A percentile compares a stretch with the other conserved stretches of the same genome.
Evolutionary conservation across 2,888 invertebrate genomes (phyloP).

Genomic region (Antheraea yamamai): DNA sequence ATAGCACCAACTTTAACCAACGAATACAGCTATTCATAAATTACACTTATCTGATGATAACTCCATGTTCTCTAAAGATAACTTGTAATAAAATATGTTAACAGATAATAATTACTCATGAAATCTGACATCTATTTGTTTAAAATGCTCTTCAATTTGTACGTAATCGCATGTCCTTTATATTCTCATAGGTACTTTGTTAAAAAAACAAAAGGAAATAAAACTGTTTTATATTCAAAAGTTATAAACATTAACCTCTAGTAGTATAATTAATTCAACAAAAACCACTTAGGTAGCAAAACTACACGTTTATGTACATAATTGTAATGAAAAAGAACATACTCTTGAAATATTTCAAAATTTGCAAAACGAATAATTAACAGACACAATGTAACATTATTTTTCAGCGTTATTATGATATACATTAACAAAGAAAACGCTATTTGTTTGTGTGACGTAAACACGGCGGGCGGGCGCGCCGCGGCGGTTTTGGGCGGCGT

Average conservation of each 20-base stretch:
- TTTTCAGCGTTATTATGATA: conserved; percentile 40
- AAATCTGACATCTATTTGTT: background rate
- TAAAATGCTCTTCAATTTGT: background rate
- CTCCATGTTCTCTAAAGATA: background rate
- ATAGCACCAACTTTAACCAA: background rate
- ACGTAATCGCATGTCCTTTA: background rate
- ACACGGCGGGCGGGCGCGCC: conserved; percentile 72
- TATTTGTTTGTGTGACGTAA: conserved; percentile 58
- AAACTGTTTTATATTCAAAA: background rate
- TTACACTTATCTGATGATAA: conserved; percentile 3
- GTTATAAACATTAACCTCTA: background rate
- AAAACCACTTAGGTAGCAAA: background rate
- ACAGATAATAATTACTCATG: background rate
- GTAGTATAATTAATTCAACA: background rate
- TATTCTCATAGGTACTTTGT: no score
- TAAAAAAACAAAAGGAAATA: background rate
- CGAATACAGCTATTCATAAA: background rate
- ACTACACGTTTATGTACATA: background rate
- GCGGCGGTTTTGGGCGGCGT: conserved; percentile 59
- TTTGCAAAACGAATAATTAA: conserved; percentile 10
- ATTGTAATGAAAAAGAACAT: background rate
- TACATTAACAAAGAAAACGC: conserved; percentile 40
- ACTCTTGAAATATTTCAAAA: background rate
- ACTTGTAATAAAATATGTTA: background rate
- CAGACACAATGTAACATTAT: conserved; percentile 23